Evolutionary conservation across 2,113 vertebrate species (phyloP).

Genomic region (Notarius lentiginosus): DNA sequence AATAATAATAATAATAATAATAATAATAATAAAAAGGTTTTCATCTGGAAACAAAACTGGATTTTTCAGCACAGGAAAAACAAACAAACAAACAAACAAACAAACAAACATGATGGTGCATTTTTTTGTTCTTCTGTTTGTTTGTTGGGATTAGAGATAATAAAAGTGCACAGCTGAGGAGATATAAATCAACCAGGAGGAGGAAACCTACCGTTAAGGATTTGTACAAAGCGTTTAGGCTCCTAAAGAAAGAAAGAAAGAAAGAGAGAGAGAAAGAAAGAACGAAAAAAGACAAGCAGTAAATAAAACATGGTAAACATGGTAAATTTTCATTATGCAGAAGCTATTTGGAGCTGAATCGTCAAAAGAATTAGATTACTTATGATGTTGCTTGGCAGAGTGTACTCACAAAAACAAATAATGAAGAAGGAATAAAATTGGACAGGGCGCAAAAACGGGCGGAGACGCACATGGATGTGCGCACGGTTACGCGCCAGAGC

Average conservation of each 20-base stretch:
- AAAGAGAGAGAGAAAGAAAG: background rate
- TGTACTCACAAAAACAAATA: background rate
- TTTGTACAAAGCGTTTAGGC: background rate
- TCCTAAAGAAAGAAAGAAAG: background rate
- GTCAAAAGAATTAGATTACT: too few species aligned
- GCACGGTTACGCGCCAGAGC: background rate
- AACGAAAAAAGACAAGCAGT: background rate
- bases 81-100: background rate
- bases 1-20: too few species aligned
- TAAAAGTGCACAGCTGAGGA: background rate
- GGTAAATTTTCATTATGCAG: background rate
- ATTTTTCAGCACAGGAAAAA: background rate
- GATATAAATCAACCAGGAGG: background rate
- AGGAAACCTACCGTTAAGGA: constrained; percentile 12
- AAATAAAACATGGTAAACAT: background rate
- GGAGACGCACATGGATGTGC: background rate
- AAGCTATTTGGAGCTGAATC: background rate
- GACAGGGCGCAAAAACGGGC: background rate
- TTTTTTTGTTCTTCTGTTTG: too few species aligned
- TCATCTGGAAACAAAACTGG: background rate
- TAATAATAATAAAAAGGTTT: background rate
- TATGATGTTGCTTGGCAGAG: background rate
- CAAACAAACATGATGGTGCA: too few species aligned
- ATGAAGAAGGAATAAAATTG: background rate
- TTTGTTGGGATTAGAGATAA: background rate